These are phyloP conservation scores for Xiphophorus hellerii DNA, from an alignment of 2,113 vertebrate species.

Conservation along the genomic window DNA sequence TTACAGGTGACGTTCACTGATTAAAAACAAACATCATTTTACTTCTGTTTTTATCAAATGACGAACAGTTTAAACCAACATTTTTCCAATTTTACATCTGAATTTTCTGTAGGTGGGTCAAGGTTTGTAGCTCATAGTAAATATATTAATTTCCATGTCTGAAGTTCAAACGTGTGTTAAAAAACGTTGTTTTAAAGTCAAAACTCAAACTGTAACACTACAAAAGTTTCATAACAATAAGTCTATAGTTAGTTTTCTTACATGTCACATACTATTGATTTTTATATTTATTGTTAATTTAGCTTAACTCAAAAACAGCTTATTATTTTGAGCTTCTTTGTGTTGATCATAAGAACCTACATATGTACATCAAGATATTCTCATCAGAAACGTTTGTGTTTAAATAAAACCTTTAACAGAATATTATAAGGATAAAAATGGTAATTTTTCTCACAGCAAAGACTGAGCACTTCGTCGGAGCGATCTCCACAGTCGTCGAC, in stretches of 20 bases:
- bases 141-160: neutral
- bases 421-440: neutral
- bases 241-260: neutral
- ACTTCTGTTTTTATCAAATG: neutral
- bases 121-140: neutral
- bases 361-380: no score
- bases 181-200: neutral
- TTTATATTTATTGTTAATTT: neutral
- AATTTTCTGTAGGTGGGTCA: no score
- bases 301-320: neutral
- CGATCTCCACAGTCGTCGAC: slow-evolving; percentile 88
- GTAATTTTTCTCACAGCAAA: slow-evolving; percentile 85
- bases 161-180: neutral
- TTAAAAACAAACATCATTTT: slow-evolving; percentile 13
- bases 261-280: neutral
- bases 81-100: no score
- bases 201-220: neutral
- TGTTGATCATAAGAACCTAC: neutral
- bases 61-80: neutral
- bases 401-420: neutral
- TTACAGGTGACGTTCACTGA: slow-evolving; percentile 75
- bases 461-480: slow-evolving; percentile 88
- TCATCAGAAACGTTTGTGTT: no score
- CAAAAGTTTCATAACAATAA: no score
- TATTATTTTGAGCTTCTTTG: neutral